Evolutionary conservation across 2,797 vertebrate genomes (phyloP), one percentile per base, ranked within the genome.

Genomic region (Pseudomugil gertrudae): DNA sequence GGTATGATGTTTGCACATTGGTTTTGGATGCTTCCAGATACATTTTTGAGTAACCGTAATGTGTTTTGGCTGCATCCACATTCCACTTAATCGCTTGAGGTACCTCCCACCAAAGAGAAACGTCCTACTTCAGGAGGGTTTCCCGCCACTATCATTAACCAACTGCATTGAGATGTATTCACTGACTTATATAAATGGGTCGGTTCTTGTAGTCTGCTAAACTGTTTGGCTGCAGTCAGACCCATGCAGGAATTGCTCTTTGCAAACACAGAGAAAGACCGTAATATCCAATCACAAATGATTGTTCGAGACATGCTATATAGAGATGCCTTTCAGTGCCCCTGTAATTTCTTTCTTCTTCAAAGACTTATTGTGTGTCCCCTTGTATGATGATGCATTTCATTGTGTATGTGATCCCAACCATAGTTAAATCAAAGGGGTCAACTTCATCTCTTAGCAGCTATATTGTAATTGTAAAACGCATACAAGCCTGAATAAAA

Each of bases 381-480:
- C 57, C 63, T 47, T 14, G 38, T 40, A 33, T 26, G 48, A 54
- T 11, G 4, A 27, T 66, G 55, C n/a, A 43, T 69, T 72, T 76
- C 29, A n/a, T 27, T 53, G 64, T 45, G 57, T 56, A 3, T n/a
- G 50, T 55, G 68, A 72, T 36, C 66, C 26, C 29, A 6, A 53
- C 58, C 26, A 15, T 29, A 53, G 35, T 53, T 29, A 74, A 54
- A 82, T 74, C 57, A 69, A 67, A 36, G 11, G 55, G 72, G 62
- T 79, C 76, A 57, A 63, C 66, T 35, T 74, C 63, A 43, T 78
- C 43, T 72, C 11, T 1, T 30, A 51, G 61, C 63, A 63, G 57
- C 52, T 24, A 17, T 74, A 66, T 72, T 80, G 63, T 45, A 54
- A 80, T 77, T 68, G 74, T 58, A 48, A 81, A 76, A 83, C 69